Percentiles rank a stretch among this genome's conserved stretches.
Conservation (phyloP, 2,888 invertebrate genomes). For the Allophyes oxyacanthae region DNA sequence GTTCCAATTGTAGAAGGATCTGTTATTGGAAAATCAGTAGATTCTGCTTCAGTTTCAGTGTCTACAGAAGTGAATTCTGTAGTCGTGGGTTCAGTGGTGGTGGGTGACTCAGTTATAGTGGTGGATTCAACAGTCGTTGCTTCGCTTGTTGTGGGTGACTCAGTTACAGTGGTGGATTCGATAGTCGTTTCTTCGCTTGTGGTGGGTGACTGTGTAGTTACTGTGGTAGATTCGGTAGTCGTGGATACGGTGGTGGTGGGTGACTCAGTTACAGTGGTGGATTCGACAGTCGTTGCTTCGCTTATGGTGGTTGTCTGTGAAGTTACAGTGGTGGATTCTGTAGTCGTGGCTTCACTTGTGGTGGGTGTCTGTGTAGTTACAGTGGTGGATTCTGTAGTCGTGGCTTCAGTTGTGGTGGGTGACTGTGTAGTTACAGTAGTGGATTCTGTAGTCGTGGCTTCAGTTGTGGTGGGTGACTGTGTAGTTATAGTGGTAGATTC, state of each 20-base stretch:
- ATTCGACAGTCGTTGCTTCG: constrained; percentile 1
- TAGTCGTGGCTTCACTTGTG: too few species aligned
- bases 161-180: constrained; percentile 11
- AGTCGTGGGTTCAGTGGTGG: constrained; percentile 4
- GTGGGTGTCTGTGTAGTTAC: too few species aligned
- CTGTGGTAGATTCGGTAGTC: constrained; percentile 4
- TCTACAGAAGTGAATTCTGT: constrained; percentile 11
- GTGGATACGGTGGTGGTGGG: background rate
- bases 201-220: background rate
- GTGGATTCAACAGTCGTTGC: background rate
- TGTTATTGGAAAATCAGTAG: background rate
- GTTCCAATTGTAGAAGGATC: constrained; percentile 3
- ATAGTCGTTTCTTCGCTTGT: background rate
- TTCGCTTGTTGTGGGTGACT: background rate
- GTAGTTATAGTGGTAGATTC: background rate
- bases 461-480: constrained; percentile 14
- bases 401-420: background rate
- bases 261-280: constrained; percentile 9
- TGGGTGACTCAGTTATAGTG: constrained; percentile 12
- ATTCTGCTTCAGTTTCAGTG: background rate
- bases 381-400: background rate
- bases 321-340: too few species aligned
- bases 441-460: constrained; percentile 8
- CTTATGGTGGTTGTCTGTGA: too few species aligned
- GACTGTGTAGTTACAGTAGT: constrained; percentile 9